These are phyloP conservation scores for Nephila pilipes DNA, from an alignment of 1,140 invertebrate genomes.

Conservation along the genomic window DNA sequence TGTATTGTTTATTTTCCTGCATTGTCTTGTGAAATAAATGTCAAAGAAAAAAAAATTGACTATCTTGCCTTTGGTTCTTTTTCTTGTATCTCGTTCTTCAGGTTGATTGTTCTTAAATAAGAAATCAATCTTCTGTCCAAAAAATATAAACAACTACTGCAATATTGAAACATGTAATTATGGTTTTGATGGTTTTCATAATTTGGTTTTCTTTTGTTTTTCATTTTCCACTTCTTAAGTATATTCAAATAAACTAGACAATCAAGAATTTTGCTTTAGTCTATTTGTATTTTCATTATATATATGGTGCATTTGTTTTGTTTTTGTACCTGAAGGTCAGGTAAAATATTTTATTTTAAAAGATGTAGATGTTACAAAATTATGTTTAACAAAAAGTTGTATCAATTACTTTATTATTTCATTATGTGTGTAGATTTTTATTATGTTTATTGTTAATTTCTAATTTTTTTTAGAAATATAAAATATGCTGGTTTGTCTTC, in stretches of 20 bases:
- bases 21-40: not conserved
- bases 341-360: not conserved
- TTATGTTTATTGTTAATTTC: not conserved
- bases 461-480: not conserved
- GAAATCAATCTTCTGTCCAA: not conserved
- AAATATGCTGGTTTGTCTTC: not conserved
- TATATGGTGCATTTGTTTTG: not conserved
- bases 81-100: no score
- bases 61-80: no score
- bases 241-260: conserved; percentile 14
- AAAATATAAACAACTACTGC: not conserved
- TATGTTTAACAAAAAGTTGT: not conserved
- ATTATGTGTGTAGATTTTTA: not conserved
- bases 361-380: no score
- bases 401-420: not conserved
- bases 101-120: not conserved
- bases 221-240: not conserved
- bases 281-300: no score
- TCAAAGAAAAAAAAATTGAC: no score
- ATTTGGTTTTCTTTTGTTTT: not conserved
- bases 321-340: not conserved
- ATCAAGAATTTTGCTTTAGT: not conserved
- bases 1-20: not conserved
- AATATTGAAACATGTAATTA: not conserved
- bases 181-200: not conserved